phyloP scores from a whole-genome alignment of 2,888 invertebrate genomes.

The Nomada ferruginata region DNA sequence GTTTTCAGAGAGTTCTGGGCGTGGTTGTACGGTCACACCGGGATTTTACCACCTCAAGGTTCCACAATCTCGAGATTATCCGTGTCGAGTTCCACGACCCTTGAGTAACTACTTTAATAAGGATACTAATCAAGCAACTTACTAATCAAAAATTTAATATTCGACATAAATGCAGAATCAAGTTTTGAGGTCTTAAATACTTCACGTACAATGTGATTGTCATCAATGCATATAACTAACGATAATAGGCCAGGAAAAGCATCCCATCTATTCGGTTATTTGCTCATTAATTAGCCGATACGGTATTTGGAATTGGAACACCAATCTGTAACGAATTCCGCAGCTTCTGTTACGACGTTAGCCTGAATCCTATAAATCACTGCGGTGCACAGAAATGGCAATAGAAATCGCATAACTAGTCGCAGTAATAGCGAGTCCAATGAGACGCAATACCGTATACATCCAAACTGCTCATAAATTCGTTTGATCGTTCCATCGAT shows the following conservation, averaged over 20 bases:
- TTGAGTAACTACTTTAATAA: neutral
- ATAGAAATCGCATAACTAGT: constrained; percentile 62
- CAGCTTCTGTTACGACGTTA: constrained; percentile 53
- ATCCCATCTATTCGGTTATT: constrained; percentile 44
- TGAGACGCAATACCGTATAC: constrained; percentile 47
- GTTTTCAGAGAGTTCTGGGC: no score
- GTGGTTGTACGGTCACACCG: no score
- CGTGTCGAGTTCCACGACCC: no score
- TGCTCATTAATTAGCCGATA: constrained; percentile 59
- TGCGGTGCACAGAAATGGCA: constrained; percentile 47
- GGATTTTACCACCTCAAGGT: no score
- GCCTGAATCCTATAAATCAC: constrained; percentile 58
- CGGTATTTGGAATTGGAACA: constrained; percentile 40
- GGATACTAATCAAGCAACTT: no score
- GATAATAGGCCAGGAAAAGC: constrained; percentile 10
- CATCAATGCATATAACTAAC: neutral
- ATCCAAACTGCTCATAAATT: constrained; percentile 50
- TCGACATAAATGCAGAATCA: no score
- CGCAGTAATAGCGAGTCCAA: constrained; percentile 28
- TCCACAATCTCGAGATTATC: no score
- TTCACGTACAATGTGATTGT: neutral
- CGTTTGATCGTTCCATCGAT: constrained; percentile 27
- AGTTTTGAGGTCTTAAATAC: neutral
- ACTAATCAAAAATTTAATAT: no score
- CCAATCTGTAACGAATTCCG: constrained; percentile 60